phyloP scores from a whole-genome alignment of 2,888 invertebrate genomes.

The Platerodrilus igneus region DNA sequence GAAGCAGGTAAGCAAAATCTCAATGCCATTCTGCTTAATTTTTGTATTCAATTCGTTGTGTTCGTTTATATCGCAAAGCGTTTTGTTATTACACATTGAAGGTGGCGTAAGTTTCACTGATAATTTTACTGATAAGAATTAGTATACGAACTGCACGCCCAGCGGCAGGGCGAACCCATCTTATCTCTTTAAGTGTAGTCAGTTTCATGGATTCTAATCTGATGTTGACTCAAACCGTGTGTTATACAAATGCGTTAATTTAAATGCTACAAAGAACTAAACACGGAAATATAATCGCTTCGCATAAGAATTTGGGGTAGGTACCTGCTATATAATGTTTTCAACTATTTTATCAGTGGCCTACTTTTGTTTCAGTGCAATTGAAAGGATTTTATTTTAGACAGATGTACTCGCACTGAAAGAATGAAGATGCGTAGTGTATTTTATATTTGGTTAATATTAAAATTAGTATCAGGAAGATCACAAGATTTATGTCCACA shows the following conservation, averaged over 20 bases:
- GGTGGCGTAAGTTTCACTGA: conserved; percentile 18
- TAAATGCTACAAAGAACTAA: conserved; percentile 17
- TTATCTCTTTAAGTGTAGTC: conserved; percentile 22
- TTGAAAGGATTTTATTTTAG: conserved; percentile 16
- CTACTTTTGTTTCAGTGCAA: conserved; percentile 17
- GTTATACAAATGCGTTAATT: conserved; percentile 19
- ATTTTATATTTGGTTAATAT: conserved; percentile 13
- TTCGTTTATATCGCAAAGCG: conserved; percentile 8
- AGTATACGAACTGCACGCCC: conserved; percentile 11
- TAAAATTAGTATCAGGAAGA: conserved; percentile 8
- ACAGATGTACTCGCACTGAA: not conserved
- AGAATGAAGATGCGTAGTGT: too few relatives aligned
- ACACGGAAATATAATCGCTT: too few relatives aligned
- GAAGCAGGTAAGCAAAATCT: too few relatives aligned
- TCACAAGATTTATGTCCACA: conserved; percentile 19
- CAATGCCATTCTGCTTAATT: too few relatives aligned
- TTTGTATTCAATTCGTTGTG: conserved; percentile 10
- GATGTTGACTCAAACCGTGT: conserved; percentile 16
- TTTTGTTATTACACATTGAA: conserved; percentile 14
- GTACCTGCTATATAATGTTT: too few relatives aligned
- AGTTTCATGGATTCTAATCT: conserved; percentile 19
- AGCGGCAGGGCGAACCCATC: conserved; percentile 18
- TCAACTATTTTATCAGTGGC: conserved; percentile 12
- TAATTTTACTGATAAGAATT: conserved; percentile 20
- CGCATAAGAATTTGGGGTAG: too few relatives aligned